Conservation (phyloP, 1,140 invertebrate species). For the Drosophila malerkotliana region DNA sequence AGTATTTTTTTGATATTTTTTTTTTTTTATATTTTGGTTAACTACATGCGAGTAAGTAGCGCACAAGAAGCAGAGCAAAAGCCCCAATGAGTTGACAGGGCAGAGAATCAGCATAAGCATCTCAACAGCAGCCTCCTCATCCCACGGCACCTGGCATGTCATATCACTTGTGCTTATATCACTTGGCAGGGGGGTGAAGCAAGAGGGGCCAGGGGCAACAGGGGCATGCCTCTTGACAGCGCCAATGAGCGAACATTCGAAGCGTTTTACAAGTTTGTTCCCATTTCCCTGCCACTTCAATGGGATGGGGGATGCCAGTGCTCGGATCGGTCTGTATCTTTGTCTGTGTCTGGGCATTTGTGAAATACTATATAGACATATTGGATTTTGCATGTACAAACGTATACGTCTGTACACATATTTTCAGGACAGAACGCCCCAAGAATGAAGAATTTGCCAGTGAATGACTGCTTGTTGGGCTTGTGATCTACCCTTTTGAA, state of each 20-base stretch:
- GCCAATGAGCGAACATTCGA: slow-evolving; percentile 82
- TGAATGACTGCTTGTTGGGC: slow-evolving; percentile 16
- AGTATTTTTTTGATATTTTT: slow-evolving; percentile 2
- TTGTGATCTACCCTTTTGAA: not conserved
- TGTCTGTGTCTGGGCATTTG: slow-evolving; percentile 51
- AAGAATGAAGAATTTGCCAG: slow-evolving; percentile 44
- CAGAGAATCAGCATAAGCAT: slow-evolving; percentile 31
- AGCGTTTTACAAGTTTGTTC: slow-evolving; percentile 83
- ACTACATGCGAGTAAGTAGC: slow-evolving; percentile 67
- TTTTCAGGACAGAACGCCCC: slow-evolving; percentile 31
- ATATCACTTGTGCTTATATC: slow-evolving; percentile 72
- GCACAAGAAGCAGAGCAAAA: slow-evolving; percentile 53
- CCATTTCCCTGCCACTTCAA: slow-evolving; percentile 62
- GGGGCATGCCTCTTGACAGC: slow-evolving; percentile 68
- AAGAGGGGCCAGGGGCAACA: slow-evolving; percentile 10
- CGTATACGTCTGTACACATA: slow-evolving; percentile 22
- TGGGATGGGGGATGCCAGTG: slow-evolving; percentile 31
- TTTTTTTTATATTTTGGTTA: slow-evolving; percentile 34
- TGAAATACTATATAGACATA: slow-evolving; percentile 81
- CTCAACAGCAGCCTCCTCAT: slow-evolving; percentile 25
- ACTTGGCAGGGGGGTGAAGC: slow-evolving; percentile 16
- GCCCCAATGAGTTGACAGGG: slow-evolving; percentile 63
- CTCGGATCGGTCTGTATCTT: slow-evolving; percentile 25
- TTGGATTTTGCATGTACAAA: slow-evolving; percentile 71
- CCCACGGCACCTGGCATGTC: slow-evolving; percentile 76